These are phyloP conservation scores for Phenacoccus solenopsis DNA, from an alignment of 1,140 invertebrate species.

Conservation along the genomic window DNA sequence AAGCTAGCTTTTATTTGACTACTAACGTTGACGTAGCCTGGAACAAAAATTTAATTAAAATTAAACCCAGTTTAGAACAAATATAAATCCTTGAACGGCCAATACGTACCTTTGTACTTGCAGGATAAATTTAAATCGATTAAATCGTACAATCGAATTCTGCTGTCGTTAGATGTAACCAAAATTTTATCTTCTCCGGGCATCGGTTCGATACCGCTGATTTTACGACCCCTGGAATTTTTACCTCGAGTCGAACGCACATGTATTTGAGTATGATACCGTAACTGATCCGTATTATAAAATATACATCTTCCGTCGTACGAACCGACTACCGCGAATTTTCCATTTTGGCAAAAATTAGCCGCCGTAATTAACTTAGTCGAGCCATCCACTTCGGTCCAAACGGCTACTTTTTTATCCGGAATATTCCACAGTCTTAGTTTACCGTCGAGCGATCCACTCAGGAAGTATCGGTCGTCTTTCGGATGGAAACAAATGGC, in stretches of 20 bases:
- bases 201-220: constrained; percentile 94
- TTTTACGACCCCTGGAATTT: constrained; percentile 86
- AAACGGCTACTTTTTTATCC: constrained; percentile 92
- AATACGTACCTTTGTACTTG: constrained; percentile 72
- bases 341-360: constrained; percentile 95
- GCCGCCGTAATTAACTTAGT: constrained; percentile 93
- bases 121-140: constrained; percentile 88
- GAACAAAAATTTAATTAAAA: not conserved
- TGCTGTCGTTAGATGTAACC: constrained; percentile 95
- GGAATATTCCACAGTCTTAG: constrained; percentile 97
- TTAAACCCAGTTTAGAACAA: not conserved
- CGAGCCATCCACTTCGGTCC: constrained; percentile 92
- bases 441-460: constrained; percentile 90
- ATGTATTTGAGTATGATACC: constrained; percentile 96
- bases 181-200: constrained; percentile 93
- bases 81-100: not conserved
- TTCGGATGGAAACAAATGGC: constrained; percentile 96
- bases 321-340: constrained; percentile 94
- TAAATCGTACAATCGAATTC: constrained; percentile 93
- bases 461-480: constrained; percentile 90
- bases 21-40: constrained; percentile 71
- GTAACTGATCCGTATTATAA: constrained; percentile 94
- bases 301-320: constrained; percentile 98
- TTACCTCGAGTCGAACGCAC: constrained; percentile 87
- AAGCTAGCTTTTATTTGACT: constrained; percentile 97